Evolutionary conservation across 2,113 vertebrate genomes (phyloP).

Genomic region (Mus musculus): DNA sequence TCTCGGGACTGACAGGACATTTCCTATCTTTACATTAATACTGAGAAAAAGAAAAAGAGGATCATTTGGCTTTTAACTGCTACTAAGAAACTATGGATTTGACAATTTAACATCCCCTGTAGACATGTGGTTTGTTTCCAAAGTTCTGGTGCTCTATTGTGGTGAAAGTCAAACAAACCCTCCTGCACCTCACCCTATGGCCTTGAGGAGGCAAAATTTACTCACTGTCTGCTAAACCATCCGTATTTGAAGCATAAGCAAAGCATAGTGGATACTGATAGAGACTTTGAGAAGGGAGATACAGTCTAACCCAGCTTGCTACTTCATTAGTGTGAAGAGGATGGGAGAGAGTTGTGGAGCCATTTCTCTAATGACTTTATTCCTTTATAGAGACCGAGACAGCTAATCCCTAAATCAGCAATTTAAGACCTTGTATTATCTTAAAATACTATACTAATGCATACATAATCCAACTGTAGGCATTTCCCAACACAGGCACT

Average conservation of each 20-base stretch:
- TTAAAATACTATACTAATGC: constrained; percentile 38
- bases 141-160: background rate
- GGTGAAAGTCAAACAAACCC: background rate
- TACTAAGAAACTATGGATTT: background rate
- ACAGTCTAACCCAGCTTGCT: background rate
- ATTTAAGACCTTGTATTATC: constrained; percentile 61
- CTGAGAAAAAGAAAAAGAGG: constrained; percentile 6
- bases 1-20: background rate
- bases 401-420: constrained; percentile 64
- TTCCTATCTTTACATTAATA: background rate
- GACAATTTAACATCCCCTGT: background rate
- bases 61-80: constrained; percentile 6
- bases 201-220: background rate
- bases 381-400: constrained; percentile 24
- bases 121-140: background rate
- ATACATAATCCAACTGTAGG: constrained; percentile 49
- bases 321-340: background rate
- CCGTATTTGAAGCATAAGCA: background rate
- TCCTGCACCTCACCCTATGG: background rate
- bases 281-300: background rate
- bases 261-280: background rate
- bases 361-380: constrained; percentile 65
- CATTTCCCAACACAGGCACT: constrained; percentile 39
- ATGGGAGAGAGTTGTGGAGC: constrained; percentile 14
- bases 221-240: constrained; percentile 1